Evolutionary conservation across 2,888 invertebrate genomes (phyloP), one percentile per base, ranked within the genome.

Genomic region (Bombylius major): DNA sequence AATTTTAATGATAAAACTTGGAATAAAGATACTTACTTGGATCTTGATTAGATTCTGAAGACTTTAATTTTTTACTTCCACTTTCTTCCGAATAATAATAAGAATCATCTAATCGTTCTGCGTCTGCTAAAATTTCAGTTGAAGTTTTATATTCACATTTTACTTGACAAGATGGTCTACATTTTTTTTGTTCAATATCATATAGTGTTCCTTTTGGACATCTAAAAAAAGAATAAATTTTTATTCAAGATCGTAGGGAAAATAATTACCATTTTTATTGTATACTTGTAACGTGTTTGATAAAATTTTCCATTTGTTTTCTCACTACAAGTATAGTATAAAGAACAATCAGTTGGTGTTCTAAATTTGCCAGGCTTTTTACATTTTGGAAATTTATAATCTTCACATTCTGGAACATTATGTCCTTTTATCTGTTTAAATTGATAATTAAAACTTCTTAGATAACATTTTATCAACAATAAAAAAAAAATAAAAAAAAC

Each of bases 301-400:
- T 69, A 61, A 59, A 72, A 72, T 7, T 64, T 65, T 9, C 72
- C 70, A 56, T 65, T 69, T 0, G 60, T 55, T 48, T 69, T 69
- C 34, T 66, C 59, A 33, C 65, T 69, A 59, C 77, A 77, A 1
- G 68, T 70, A 57, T 75, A 77, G 58, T 75, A 77, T 12, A 74
- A 56, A 0, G 67, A 65, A 53, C 75, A 75, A 59, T 76, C 70
- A 5, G 63, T 62, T n/a, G 69, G 67, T 4, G 71, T 72, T 42
- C 70, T 63, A 58, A 70, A 75, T 23, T 65, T 65, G 45, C 75
- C 75, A 49, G 69, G 67, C 50, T 65, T 62, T 5, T 63, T 57
- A 61, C 75, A 75, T 4, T 70, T 66, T 12, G 73, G 75, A 56
- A 70, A 75, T 52, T 69, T 70, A 54, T 64, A 63, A 33, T 62